Percentiles rank a stretch among this genome's conserved stretches.
Evolutionary conservation across 2,797 vertebrate species (phyloP).

Genomic region (Aldrovandia affinis): DNA sequence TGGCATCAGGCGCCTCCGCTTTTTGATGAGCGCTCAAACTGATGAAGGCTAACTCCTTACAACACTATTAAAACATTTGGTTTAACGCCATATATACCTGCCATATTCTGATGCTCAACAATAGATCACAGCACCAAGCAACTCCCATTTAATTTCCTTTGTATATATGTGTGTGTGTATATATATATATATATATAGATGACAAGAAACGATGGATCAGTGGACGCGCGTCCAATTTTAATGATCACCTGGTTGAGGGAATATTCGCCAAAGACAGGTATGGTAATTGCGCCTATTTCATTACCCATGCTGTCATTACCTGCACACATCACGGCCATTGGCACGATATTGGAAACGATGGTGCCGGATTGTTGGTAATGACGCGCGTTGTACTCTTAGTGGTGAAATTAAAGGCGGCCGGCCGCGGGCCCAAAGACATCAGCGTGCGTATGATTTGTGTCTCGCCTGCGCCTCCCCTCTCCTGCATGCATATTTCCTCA

Average conservation of each 20-base stretch:
- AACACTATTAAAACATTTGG: constrained; percentile 55
- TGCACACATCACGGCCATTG: constrained; percentile 64
- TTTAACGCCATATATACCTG: constrained; percentile 62
- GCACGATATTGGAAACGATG: constrained; percentile 57
- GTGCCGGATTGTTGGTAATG: constrained; percentile 54
- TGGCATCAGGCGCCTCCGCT: constrained; percentile 60
- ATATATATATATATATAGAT: no score
- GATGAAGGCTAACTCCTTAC: constrained; percentile 62
- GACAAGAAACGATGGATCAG: neutral
- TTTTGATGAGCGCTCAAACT: constrained; percentile 47
- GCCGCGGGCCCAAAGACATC: constrained; percentile 58
- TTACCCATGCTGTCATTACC: constrained; percentile 63
- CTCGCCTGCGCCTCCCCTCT: constrained; percentile 42
- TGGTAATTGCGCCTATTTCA: constrained; percentile 70
- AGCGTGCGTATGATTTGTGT: constrained; percentile 8
- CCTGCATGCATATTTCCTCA: constrained; percentile 64
- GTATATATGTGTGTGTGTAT: neutral
- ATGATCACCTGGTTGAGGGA: constrained; percentile 69
- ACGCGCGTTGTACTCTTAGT: constrained; percentile 64
- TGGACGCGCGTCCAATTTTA: constrained; percentile 54
- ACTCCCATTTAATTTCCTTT: constrained; percentile 31
- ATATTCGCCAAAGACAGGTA: constrained; percentile 66
- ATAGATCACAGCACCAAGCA: constrained; percentile 39
- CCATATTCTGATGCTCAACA: constrained; percentile 59
- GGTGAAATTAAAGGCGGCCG: constrained; percentile 68